Base-by-base conservation (phyloP, 2,113 vertebrate species). In the Myrmophylax atrothorax region DNA sequence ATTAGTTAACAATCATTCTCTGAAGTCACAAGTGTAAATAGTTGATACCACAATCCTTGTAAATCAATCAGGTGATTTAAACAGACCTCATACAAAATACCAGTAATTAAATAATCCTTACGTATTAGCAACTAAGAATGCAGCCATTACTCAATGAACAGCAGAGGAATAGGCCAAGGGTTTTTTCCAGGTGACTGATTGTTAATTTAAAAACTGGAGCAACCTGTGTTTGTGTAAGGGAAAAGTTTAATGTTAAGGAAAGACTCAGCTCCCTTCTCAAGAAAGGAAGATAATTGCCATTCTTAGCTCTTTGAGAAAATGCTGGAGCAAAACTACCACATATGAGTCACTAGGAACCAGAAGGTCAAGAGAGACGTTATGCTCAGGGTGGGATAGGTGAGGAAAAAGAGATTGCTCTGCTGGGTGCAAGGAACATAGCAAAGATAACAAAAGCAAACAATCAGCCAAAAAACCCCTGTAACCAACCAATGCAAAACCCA, bases 401-500 rank as follows among this genome's bases (percentile, higher is more conserved):
- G 8, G 3, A 19, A 52, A 69, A 73, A 52, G 6, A 31, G 6
- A 40, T n/a, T 64, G 7, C 14, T 69, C 6, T 66, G 31, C 23
- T 44, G 5, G 7, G 7, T 4, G 6, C 6, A 74, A 90, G 53
- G 9, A 84, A 31, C 6, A 56, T 7, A 64, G 11, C 3, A 29
- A 42, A 42, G 24, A 10, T 33, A 33, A 2, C 23, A 44, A 31
- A 12, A 17, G 4, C 4, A 13, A 40, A 38, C 10, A 25, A 16
- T 2, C 3, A 46, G 50, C 4, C 3, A 40, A 55, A 37, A 20
- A 46, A 25, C 7, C 49, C 49, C 46, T 50, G 12, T 7, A 25
- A 16, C 2, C 2, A 40, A 59, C 4, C 4, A 46, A 60, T 25
- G 18, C 49, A 46, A 26, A n/a, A 22, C 0, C 0, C 5, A 42